Conservation (phyloP, 1,140 invertebrate species). For the Drosophila nigromelanica region DNA sequence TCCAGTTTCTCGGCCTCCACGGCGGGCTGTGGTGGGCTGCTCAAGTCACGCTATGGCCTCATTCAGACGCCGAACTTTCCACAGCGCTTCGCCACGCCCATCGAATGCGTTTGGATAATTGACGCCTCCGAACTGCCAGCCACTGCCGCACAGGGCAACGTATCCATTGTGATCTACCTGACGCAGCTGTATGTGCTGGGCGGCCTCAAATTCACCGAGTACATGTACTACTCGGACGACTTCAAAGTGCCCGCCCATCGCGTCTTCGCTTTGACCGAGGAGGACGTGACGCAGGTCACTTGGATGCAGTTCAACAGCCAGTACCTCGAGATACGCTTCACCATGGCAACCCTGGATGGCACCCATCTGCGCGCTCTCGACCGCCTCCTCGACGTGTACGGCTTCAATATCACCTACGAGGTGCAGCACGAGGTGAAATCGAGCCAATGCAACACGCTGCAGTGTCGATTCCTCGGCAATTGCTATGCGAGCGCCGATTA, state of each 20-base stretch:
- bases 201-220: constrained; percentile 92
- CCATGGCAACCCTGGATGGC: constrained; percentile 89
- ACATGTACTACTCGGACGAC: constrained; percentile 90
- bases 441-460: constrained; percentile 89
- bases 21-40: constrained; percentile 86
- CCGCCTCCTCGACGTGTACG: constrained; percentile 92
- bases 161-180: constrained; percentile 92
- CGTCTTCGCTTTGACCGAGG: constrained; percentile 86
- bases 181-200: constrained; percentile 94
- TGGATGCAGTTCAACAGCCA: constrained; percentile 89
- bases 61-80: constrained; percentile 94
- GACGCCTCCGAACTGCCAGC: constrained; percentile 87
- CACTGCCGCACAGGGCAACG: constrained; percentile 69
- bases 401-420: constrained; percentile 96
- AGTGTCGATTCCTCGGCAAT: constrained; percentile 93
- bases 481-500: constrained; percentile 90
- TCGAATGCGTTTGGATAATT: constrained; percentile 94
- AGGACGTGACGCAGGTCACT: constrained; percentile 88
- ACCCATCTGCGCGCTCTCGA: constrained; percentile 92
- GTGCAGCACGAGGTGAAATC: constrained; percentile 86
- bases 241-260: constrained; percentile 87
- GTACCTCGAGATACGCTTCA: constrained; percentile 91
- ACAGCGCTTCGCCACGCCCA: constrained; percentile 89
- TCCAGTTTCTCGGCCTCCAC: constrained; percentile 26
- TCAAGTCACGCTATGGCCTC: constrained; percentile 87